phyloP scores from a whole-genome alignment of 2,888 invertebrate genomes.

The Eledona agricola region DNA sequence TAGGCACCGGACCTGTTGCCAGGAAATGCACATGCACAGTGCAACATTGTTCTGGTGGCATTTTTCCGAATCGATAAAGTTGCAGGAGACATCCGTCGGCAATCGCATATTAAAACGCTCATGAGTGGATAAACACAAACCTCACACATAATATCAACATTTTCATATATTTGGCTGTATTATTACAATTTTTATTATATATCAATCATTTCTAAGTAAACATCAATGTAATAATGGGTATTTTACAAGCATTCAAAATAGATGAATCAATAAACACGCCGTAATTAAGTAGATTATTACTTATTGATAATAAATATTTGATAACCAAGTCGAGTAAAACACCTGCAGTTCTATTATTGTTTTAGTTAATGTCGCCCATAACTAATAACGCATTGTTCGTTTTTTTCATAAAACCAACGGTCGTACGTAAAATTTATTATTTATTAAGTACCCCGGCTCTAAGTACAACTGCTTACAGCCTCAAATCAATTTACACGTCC shows the following conservation, averaged over 20 bases:
- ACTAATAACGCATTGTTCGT: conserved; percentile 10
- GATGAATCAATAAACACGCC: conserved; percentile 37
- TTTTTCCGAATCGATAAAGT: no score
- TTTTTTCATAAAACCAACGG: conserved; percentile 9
- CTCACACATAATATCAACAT: conserved; percentile 20
- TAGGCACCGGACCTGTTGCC: no score
- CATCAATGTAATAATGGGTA: conserved; percentile 40
- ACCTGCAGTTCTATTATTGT: conserved; percentile 34
- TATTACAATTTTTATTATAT: conserved; percentile 37
- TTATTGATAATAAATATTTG: conserved; percentile 34
- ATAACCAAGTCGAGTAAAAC: conserved; percentile 29
- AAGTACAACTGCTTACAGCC: no score
- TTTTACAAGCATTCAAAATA: conserved; percentile 36
- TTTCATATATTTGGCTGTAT: conserved; percentile 34
- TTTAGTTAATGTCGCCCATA: conserved; percentile 16
- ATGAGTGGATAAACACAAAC: conserved; percentile 1
- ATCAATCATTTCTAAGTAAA: conserved; percentile 43
- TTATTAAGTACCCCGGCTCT: no score
- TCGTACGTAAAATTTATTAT: no score
- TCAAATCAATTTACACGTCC: no score
- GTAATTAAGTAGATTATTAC: conserved; percentile 36
- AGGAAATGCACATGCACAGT: no score
- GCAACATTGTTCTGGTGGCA: no score
- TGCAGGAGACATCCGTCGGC: no score
- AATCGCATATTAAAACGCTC: no score